Evolutionary conservation across 2,797 vertebrate species (phyloP).

Genomic region (Cyprinella venusta): DNA sequence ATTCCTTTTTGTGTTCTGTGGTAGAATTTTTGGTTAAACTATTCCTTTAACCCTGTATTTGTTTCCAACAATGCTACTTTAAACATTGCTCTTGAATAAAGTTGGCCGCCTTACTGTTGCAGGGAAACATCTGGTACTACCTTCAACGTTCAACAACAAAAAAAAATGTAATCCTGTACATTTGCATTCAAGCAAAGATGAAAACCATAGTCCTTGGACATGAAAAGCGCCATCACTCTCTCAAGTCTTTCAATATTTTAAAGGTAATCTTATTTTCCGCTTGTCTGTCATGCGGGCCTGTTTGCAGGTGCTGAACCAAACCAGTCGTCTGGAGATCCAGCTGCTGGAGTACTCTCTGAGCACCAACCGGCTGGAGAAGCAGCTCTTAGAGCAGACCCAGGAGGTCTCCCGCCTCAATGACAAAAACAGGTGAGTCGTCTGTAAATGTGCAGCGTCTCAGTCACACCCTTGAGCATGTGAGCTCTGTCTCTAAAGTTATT

Average conservation of each 20-base stretch:
- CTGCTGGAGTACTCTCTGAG: conserved; percentile 83
- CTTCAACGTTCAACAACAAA: conserved; percentile 1
- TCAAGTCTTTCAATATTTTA: conserved; percentile 23
- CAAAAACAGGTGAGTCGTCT: conserved; percentile 79
- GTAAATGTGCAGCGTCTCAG: not conserved
- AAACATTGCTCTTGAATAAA: not conserved
- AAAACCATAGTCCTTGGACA: conserved; percentile 10
- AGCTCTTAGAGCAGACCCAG: conserved; percentile 81
- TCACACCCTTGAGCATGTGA: not conserved
- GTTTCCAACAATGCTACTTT: not conserved
- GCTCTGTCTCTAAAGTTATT: not conserved
- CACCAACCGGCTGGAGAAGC: conserved; percentile 83
- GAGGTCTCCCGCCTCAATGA: conserved; percentile 82
- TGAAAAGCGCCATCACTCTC: not conserved
- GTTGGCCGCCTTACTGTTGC: not conserved
- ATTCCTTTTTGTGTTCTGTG: not conserved
- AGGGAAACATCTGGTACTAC: conserved; percentile 35
- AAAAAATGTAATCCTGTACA: not conserved
- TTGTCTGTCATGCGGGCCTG: conserved; percentile 22
- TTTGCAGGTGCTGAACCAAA: conserved; percentile 83
- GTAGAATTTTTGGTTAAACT: not conserved
- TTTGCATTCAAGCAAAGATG: conserved; percentile 7
- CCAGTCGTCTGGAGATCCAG: conserved; percentile 84
- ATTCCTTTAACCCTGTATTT: not conserved
- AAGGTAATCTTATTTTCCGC: conserved; percentile 20